Percentiles rank a stretch among this genome's conserved stretches.
Conservation (phyloP, 2,113 vertebrate genomes). For the Alligator sinensis region DNA sequence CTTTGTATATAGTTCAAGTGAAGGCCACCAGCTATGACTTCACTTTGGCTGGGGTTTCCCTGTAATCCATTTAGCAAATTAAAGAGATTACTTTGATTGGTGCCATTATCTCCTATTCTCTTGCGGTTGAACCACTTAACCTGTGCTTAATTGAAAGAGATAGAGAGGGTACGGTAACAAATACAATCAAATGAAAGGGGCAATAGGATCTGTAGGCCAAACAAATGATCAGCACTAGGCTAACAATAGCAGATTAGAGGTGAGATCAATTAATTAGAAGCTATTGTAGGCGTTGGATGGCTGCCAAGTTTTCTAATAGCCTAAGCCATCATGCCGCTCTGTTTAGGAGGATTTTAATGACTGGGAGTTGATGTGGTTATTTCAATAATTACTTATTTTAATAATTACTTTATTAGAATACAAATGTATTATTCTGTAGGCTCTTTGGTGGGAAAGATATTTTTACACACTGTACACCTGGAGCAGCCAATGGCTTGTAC, state of each 20-base stretch:
- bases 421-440: conserved; percentile 75
- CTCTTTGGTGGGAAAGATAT: conserved; percentile 56
- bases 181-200: conserved; percentile 89
- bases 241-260: conserved; percentile 91
- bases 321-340: conserved; percentile 82
- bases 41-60: conserved; percentile 89
- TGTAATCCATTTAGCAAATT: conserved; percentile 92
- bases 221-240: conserved; percentile 87
- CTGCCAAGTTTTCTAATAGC: conserved; percentile 89
- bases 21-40: conserved; percentile 89
- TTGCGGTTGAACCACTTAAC: conserved; percentile 90
- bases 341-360: conserved; percentile 87
- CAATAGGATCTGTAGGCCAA: conserved; percentile 87
- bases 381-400: conserved; percentile 89
- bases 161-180: conserved; percentile 90
- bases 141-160: conserved; percentile 93
- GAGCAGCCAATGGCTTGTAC: not conserved
- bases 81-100: conserved; percentile 91
- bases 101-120: conserved; percentile 90
- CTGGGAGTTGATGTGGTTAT: conserved; percentile 85
- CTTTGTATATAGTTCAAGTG: conserved; percentile 86
- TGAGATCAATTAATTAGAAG: conserved; percentile 91
- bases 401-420: conserved; percentile 87
- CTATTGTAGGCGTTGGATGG: conserved; percentile 86
- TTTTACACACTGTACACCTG: conserved; percentile 55